Percentiles rank a stretch among this genome's conserved stretches.
Conservation (phyloP, 1,140 invertebrate species). For the Apocrypta bakeri region DNA sequence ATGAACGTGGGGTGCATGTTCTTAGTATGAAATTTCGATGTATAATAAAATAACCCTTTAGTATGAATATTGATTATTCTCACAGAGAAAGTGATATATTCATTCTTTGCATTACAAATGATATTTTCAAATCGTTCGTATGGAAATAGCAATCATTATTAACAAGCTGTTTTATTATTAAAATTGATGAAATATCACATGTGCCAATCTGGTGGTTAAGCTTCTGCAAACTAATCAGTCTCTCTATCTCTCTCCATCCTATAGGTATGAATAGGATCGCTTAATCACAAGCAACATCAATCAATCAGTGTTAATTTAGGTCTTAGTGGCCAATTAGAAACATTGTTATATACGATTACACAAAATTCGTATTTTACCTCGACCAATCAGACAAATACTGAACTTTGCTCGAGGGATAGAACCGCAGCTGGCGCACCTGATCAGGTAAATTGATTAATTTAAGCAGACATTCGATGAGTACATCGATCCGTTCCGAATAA, state of each 20-base stretch:
- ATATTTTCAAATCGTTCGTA: too few relatives aligned
- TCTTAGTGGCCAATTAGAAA: not conserved
- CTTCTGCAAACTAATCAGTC: slow-evolving; percentile 1
- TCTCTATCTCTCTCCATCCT: too few relatives aligned
- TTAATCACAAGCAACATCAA: not conserved
- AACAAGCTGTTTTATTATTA: not conserved
- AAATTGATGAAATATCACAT: not conserved
- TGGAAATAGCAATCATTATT: not conserved
- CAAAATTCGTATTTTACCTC: not conserved
- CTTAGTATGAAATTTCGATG: too few relatives aligned
- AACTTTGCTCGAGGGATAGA: too few relatives aligned
- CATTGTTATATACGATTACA: not conserved
- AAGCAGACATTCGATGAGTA: not conserved
- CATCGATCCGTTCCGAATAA: not conserved
- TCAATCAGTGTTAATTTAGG: not conserved
- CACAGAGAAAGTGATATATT: too few relatives aligned
- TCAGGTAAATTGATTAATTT: not conserved
- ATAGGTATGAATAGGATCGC: not conserved
- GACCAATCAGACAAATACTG: too few relatives aligned
- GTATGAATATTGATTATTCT: too few relatives aligned
- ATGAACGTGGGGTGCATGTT: too few relatives aligned
- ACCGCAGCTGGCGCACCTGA: too few relatives aligned
- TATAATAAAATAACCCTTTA: too few relatives aligned
- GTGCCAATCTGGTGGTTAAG: not conserved
- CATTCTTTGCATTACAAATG: too few relatives aligned